Percentiles rank a stretch among this genome's conserved stretches.
Conservation (phyloP, 1,140 invertebrate genomes). For the Periplaneta americana region DNA sequence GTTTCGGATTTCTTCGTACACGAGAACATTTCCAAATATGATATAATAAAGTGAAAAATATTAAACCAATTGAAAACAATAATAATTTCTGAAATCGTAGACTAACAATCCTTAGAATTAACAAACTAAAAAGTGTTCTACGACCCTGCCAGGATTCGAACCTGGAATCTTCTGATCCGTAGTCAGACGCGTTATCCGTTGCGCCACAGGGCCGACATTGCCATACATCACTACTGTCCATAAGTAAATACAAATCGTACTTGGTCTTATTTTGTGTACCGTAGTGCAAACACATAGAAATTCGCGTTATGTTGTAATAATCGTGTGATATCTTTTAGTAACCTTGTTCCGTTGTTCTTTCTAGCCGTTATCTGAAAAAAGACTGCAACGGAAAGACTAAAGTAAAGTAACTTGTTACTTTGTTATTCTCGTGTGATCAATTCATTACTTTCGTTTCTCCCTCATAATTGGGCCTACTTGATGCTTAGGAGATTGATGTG, state of each 20-base stretch:
- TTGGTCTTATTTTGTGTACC: background rate
- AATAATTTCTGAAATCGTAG: background rate
- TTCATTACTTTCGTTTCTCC: too few species aligned
- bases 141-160: conserved; percentile 66
- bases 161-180: conserved; percentile 67
- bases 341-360: too few species aligned
- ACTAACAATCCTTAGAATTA: background rate
- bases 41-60: background rate
- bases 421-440: too few species aligned
- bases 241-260: background rate
- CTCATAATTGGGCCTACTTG: too few species aligned
- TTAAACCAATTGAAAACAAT: background rate
- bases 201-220: conserved; percentile 60
- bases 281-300: background rate
- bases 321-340: background rate
- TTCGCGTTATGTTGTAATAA: background rate
- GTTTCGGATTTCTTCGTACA: background rate
- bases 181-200: conserved; percentile 67
- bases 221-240: background rate
- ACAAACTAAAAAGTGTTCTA: background rate
- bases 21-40: background rate
- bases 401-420: too few species aligned
- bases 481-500: too few species aligned
- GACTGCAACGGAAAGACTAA: too few species aligned
- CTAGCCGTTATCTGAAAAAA: too few species aligned